Evolutionary conservation across 2,888 invertebrate species (phyloP), one percentile per base, ranked within the genome.

Genomic region (Xanthorhoe spadicearia): DNA sequence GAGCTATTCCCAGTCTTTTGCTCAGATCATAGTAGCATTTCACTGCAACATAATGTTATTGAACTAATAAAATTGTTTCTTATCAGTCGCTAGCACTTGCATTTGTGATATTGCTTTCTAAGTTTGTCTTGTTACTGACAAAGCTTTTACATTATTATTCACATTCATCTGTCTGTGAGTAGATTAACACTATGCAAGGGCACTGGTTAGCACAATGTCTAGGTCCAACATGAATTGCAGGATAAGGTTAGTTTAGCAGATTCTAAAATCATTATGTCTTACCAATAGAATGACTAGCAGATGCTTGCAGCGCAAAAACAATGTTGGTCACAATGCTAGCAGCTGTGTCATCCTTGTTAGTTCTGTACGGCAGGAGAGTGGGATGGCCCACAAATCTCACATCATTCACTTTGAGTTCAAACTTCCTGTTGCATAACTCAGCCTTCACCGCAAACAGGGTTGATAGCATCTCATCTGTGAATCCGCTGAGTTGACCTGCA

Each of bases 301-400:
- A 96, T 0, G 98, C 98, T 88, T 98, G 96, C 57, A 98, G 87
- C 23, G 98, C 98, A 93, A 99, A 98, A 1, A 98, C 97, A 76
- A 98, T 96, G 83, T 97, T 97, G 50, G 97, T 96, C 50, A 97
- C 91, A 89, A 97, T 96, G 76, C 95, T 95, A n/a, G 96, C 95
- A 69, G 95, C 95, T 0, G 94, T 94, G 74, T 95, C 95, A 85
- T 95, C 95, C 70, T 95, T 95, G 65, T 95, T 94, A 13, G 95
- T 95, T 74, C 95, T 92, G 46, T 96, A 94, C 13, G 96, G 96
- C 58, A 98, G 94, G 28, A 96, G 87, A 0, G 98, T 97, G 0
- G 99, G 99, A 87, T 98, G 98, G 0, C 99, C 98, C 10, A 99
- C 97, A 91, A 99, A 99, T 52, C 98, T 94, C 0, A 99, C 97